Evolutionary conservation across 2,113 vertebrate species (phyloP).

Genomic region (Trogon surrucura): DNA sequence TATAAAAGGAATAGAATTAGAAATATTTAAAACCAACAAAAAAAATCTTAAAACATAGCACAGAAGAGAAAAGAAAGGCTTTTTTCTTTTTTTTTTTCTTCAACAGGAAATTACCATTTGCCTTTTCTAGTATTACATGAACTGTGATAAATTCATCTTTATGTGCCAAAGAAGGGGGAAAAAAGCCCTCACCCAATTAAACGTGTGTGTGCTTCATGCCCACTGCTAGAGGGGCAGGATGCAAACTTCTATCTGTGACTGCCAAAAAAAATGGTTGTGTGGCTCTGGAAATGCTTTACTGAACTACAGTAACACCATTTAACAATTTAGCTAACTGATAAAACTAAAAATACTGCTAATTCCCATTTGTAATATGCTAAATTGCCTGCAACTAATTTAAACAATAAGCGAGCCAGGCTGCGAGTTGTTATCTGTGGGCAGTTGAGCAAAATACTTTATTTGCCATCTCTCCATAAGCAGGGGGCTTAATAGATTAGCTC

Average conservation of each 20-base stretch:
- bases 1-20: neutral
- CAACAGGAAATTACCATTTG: neutral
- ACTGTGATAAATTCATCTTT: neutral
- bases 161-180: neutral
- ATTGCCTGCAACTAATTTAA: slow-evolving; percentile 13
- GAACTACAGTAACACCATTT: neutral
- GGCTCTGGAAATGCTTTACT: slow-evolving; percentile 18
- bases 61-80: neutral
- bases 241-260: neutral
- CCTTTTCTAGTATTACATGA: neutral
- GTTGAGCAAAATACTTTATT: neutral
- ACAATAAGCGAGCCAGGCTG: neutral
- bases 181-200: neutral
- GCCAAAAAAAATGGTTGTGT: neutral
- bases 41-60: neutral
- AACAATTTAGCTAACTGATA: neutral
- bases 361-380: neutral
- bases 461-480: neutral
- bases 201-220: neutral
- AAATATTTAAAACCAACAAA: too few relatives aligned
- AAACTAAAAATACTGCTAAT: slow-evolving; percentile 15
- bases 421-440: neutral
- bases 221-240: neutral
- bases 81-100: neutral
- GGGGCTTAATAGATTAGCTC: neutral